Evolutionary conservation across 1,140 invertebrate species (phyloP).

Genomic region (Patella vulgata): DNA sequence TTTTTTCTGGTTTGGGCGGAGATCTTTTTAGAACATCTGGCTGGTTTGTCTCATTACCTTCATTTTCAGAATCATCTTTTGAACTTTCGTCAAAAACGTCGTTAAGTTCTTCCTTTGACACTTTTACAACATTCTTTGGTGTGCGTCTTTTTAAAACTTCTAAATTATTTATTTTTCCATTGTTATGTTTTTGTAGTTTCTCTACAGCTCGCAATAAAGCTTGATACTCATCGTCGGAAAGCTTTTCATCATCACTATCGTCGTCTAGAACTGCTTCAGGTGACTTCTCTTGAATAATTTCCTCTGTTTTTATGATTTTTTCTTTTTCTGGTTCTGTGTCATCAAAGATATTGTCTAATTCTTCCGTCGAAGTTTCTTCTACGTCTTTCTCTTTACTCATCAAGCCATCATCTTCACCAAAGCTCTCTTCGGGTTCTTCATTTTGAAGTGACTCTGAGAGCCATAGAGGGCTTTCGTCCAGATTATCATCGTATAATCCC

Average conservation of each 20-base stretch:
- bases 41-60: slow-evolving; percentile 6
- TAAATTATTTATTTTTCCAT: neutral
- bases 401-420: too few species aligned
- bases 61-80: slow-evolving; percentile 5
- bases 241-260: slow-evolving; percentile 7
- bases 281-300: neutral
- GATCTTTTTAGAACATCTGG: slow-evolving; percentile 7
- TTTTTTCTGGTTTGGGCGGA: neutral
- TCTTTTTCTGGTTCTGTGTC: neutral
- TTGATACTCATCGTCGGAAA: slow-evolving; percentile 33
- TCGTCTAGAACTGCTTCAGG: neutral
- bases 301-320: neutral
- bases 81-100: slow-evolving; percentile 18
- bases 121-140: slow-evolving; percentile 1
- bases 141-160: neutral
- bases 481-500: too few species aligned
- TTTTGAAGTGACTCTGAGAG: too few species aligned
- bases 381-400: neutral
- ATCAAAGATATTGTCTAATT: slow-evolving; percentile 12
- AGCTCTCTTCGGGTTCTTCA: too few species aligned
- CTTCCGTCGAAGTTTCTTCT: slow-evolving; percentile 5
- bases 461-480: too few species aligned
- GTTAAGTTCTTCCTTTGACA: slow-evolving; percentile 17
- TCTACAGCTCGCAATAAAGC: slow-evolving; percentile 28
- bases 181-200: slow-evolving; percentile 27